Base-by-base conservation (phyloP, 1,140 invertebrate species). In the Zaprionus kolodkinae region DNA sequence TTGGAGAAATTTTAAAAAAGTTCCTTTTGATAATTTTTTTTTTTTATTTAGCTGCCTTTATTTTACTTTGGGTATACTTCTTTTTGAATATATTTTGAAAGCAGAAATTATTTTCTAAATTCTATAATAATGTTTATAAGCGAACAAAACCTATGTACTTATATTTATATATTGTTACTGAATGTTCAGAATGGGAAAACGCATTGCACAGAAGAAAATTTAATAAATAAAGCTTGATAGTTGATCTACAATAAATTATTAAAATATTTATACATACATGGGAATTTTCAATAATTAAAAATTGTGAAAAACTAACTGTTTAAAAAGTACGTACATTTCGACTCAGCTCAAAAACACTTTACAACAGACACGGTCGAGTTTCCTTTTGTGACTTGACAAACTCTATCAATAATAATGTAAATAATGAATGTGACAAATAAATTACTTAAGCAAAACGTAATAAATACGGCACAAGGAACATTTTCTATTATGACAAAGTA, bases 401-500 rank as follows among this genome's bases (percentile, higher is more conserved):
- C 38, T 27, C 45, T 35, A 27, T 54, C 35, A 17, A 33, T 30
- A 57, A 33, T 21, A 13, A 50, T 55, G 38, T 25, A n/a, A 38
- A 61, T 6, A 27, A 59, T 33, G 71, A 43, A 43, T 45, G 43
- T 38, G 62, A 70, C 17, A 65, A 55, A 50, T 74, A 73, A 73
- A 67, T 79, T 69, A 83, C 62, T 76, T 80, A 80, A 68, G 67
- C 72, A 57, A 67, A 27, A 27, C 15, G 40, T 61, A 62, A 56
- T 52, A 62, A 76, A 64, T 84, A 86, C 82, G 83, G 72, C 82
- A 86, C 82, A 87, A 86, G 82, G 82, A 87, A 84, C 81, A 63
- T 65, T 59, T 61, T 55, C 36, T 50, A 61, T 33, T 64, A 67
- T 21, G 21, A 40, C 52, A 65, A 65, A 64, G 36, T 54, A 54